Base-by-base conservation (phyloP, 2,888 invertebrate genomes). In the Polymixis flavicincta region DNA sequence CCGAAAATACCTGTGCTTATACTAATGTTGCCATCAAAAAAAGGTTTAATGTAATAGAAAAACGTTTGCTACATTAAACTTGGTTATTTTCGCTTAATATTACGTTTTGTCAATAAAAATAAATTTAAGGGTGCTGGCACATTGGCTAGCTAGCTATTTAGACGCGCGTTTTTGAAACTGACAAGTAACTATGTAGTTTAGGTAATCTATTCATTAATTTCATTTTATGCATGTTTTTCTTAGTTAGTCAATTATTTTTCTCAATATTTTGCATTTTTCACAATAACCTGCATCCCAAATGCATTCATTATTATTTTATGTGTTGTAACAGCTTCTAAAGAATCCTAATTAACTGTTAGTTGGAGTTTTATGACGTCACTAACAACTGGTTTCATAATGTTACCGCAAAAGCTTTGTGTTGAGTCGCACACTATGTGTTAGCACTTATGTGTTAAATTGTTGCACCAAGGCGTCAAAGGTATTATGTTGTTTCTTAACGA, bases 21-120 rank as follows among this genome's bases (percentile, higher is more conserved):
- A 74, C 70, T 85, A 89, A 89, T 84, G 89, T 78, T 79, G 84
- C 82, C 89, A 85, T 90, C 83, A 88, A 87, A 80, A 78, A 81
- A 87, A 88, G 64, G 89, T 89, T 89, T 87, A 93, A 92, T 90
- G 90, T 88, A 74, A 88, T 85, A 91, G 90, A 91, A 89, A 89
- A 90, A 88, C 85, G 78, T 89, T 89, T 90, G 89, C 85, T 91
- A 92, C 93, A 93, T 92, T 93, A 86, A 92, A 87, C 89, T 83
- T 74, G 59, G 73, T 77, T 80, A 66, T 77, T 79, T 84, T 76
- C 5, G 54, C 54, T 80, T 79, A 74, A 48, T 84, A 79, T 84
- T 75, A 70, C 52, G 69, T 72, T 65, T 71, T 67, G 70, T 79
- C 65, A 83, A 74, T 78, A 72, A 78, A 60, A 66, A 74, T 68